These are phyloP conservation scores for Aeoliscus strigatus DNA, from an alignment of 2,797 vertebrate species.

Conservation along the genomic window DNA sequence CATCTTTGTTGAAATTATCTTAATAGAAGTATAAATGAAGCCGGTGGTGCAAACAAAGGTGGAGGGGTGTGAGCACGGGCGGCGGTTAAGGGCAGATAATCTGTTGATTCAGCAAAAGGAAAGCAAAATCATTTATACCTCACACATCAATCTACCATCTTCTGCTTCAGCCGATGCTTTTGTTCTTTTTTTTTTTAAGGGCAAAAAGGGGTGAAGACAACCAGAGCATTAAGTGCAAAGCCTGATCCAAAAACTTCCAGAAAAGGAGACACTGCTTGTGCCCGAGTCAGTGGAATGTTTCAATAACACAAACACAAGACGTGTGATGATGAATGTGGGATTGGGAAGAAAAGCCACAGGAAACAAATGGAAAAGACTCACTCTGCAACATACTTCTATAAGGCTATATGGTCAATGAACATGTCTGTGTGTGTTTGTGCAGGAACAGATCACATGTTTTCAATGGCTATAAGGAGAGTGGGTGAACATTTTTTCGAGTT, in stretches of 20 bases:
- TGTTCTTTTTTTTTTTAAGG: conserved; percentile 2
- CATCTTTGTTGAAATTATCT: too few species aligned
- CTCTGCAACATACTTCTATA: too few species aligned
- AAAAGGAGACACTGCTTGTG: conserved; percentile 71
- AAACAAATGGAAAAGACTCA: conserved; percentile 12
- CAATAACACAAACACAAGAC: conserved; percentile 53
- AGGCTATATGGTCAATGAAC: too few species aligned
- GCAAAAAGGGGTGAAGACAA: conserved; percentile 15
- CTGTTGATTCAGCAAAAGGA: too few species aligned
- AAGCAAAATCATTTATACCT: conserved; percentile 14
- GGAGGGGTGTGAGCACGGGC: too few species aligned
- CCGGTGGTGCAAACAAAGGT: too few species aligned
- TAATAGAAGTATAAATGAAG: too few species aligned
- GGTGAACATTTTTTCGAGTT: too few species aligned
- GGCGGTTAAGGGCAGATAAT: too few species aligned
- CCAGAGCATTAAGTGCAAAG: conserved; percentile 40
- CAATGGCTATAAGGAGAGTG: too few species aligned
- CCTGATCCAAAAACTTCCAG: conserved; percentile 69
- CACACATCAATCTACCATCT: conserved; percentile 49
- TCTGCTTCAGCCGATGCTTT: conserved; percentile 49
- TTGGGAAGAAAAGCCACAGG: conserved; percentile 5
- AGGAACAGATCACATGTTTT: too few species aligned
- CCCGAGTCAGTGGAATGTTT: conserved; percentile 60
- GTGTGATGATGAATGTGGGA: conserved; percentile 35
- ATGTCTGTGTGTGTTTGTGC: too few species aligned